These are phyloP conservation scores for Hydrochoerus hydrochaeris DNA, from an alignment of 2,113 vertebrate species.

Conservation along the genomic window DNA sequence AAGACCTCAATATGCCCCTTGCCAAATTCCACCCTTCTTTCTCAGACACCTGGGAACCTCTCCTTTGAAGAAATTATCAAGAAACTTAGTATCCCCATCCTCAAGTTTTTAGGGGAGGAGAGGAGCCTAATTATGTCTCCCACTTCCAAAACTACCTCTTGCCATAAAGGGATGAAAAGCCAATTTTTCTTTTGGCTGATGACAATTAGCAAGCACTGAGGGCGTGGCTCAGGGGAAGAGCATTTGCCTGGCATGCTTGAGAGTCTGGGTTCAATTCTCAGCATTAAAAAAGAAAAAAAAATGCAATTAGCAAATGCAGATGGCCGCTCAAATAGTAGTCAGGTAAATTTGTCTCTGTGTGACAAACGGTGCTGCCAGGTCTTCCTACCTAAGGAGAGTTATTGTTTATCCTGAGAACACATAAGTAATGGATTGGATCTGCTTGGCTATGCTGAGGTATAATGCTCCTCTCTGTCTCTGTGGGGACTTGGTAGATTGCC, in stretches of 20 bases:
- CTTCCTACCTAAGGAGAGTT: background rate
- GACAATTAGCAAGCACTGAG: background rate
- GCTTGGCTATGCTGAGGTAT: background rate
- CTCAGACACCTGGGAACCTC: background rate
- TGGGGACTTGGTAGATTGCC: background rate
- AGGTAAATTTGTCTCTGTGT: background rate
- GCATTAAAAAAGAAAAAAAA: background rate
- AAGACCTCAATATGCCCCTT: background rate
- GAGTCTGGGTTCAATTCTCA: background rate
- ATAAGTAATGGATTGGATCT: rapidly evolving
- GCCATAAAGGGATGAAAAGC: background rate
- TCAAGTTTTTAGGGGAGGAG: background rate
- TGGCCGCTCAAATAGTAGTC: background rate
- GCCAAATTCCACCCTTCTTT: background rate
- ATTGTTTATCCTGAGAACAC: background rate
- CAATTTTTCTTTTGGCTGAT: background rate
- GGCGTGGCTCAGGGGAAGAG: background rate
- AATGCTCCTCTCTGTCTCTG: background rate
- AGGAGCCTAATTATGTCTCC: background rate
- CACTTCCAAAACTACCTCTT: background rate
- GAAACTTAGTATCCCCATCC: rapidly evolving
- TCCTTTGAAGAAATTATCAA: background rate
- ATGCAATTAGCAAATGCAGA: background rate
- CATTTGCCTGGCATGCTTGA: background rate
- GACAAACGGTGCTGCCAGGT: background rate